These are phyloP conservation scores for Dromius quadrimaculatus DNA, from an alignment of 2,888 invertebrate genomes.

Conservation along the genomic window DNA sequence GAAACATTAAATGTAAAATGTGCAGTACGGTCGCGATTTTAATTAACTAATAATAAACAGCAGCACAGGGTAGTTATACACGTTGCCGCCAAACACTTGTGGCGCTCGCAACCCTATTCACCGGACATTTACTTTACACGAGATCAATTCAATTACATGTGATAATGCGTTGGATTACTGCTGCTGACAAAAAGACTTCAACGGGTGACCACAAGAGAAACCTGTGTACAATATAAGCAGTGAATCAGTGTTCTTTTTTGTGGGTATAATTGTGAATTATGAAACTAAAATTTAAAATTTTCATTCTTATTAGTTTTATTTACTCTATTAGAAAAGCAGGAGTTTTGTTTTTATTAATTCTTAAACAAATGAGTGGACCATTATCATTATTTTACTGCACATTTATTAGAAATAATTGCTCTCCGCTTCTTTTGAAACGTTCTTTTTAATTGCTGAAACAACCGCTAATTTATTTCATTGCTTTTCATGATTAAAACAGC, in stretches of 20 bases:
- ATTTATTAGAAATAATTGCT: constrained; percentile 6
- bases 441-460: too few relatives aligned
- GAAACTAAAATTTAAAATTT: background rate
- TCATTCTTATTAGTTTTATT: background rate
- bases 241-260: background rate
- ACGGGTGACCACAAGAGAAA: background rate
- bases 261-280: background rate
- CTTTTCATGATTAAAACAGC: too few relatives aligned
- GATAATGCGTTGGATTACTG: constrained; percentile 25
- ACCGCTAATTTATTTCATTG: too few relatives aligned
- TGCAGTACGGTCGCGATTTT: constrained; percentile 37
- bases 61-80: background rate
- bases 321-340: background rate
- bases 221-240: constrained; percentile 9
- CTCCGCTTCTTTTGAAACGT: background rate
- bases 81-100: constrained; percentile 20
- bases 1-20: too few relatives aligned
- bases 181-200: constrained; percentile 23
- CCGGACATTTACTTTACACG: constrained; percentile 35
- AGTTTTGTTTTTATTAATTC: background rate
- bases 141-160: constrained; percentile 36
- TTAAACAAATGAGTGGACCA: background rate
- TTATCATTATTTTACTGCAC: background rate
- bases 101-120: constrained; percentile 15
- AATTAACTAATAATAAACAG: constrained; percentile 46